Evolutionary conservation across 2,113 vertebrate species (phyloP), one percentile per base, ranked within the genome.

Genomic region (Gasterosteus nipponicus): DNA sequence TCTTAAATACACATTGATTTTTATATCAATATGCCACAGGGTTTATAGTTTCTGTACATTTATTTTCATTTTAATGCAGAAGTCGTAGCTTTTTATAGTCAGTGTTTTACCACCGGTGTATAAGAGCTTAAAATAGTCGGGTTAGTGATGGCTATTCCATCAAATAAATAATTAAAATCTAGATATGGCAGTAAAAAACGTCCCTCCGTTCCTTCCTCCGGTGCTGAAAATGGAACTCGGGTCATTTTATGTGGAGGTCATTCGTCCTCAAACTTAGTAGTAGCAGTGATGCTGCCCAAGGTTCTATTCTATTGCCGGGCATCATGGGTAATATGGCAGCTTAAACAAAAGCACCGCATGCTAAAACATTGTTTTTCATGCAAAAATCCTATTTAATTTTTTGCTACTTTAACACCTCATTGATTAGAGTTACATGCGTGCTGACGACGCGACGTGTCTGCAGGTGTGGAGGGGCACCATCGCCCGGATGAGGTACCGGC

Each of bases 381-480:
- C 39, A 51, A 51, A 9, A 7, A n/a, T 51, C 49, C 7, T 10
- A n/a, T 51, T 51, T n/a, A 10, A 38, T 38, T 5, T 51, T 51
- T 51, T n/a, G 8, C 47, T 19, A n/a, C 7, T 51, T 51, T n/a
- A 22, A 38, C 9, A 11, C 4, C 26, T 26, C 2, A 3, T 14
- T 16, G 33, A 14, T 18, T 29, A 7, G 5, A 29, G 63, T 33
- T 14, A 2, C 19, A 10, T 51, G 8, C 7, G 14, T 33, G 9
- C 12, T 57, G 16, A 7, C 14, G 0, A 1, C 51, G 26, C 47
- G 8, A n/a, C 29, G 26, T 59, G 8, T 82, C 15, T 81, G 7
- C 80, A 99, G 98, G 95, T 99, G 10, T 99, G 98, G 98, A 92
- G 98, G 38, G 98, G 98, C 56, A 95, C 98, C 0, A 69, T 99